Conservation (phyloP, 1,140 invertebrate species). For the Pseudomyrmex gracilis region DNA sequence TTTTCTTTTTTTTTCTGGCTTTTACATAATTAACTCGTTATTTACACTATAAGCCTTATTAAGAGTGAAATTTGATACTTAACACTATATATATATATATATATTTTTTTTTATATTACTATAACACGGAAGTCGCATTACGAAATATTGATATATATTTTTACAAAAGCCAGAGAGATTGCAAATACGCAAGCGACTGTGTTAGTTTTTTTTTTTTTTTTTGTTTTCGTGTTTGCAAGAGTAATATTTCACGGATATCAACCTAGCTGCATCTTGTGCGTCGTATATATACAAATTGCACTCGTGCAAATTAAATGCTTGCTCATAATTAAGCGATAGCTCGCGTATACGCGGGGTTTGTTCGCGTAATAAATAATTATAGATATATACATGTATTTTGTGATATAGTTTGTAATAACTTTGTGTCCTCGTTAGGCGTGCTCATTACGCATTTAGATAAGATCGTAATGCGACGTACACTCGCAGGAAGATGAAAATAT, state of each 20-base stretch:
- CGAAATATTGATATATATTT: slow-evolving; percentile 1
- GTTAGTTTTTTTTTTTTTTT: background rate
- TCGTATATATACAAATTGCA: slow-evolving; percentile 26
- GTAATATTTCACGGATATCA: slow-evolving; percentile 42
- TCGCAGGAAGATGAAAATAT: slow-evolving; percentile 50
- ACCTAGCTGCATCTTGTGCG: slow-evolving; percentile 5
- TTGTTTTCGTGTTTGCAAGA: slow-evolving; percentile 1
- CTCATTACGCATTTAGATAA: slow-evolving; percentile 52
- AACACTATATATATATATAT: too few species aligned
- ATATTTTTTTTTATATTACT: too few species aligned
- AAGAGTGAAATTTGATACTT: background rate
- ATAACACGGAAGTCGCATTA: background rate
- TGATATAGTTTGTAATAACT: slow-evolving; percentile 5
- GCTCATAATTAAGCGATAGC: slow-evolving; percentile 39
- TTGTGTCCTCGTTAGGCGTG: slow-evolving; percentile 39
- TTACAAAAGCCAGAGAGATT: background rate
- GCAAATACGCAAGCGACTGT: too few species aligned
- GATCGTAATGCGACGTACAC: slow-evolving; percentile 34
- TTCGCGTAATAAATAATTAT: slow-evolving; percentile 57
- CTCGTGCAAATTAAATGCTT: slow-evolving; percentile 52
- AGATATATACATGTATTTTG: slow-evolving; percentile 8
- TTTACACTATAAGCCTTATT: too few species aligned
- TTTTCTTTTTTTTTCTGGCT: background rate
- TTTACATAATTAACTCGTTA: background rate
- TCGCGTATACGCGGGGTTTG: background rate